These are phyloP conservation scores for Passerina amoena DNA, from an alignment of 2,113 vertebrate species.

Conservation along the genomic window DNA sequence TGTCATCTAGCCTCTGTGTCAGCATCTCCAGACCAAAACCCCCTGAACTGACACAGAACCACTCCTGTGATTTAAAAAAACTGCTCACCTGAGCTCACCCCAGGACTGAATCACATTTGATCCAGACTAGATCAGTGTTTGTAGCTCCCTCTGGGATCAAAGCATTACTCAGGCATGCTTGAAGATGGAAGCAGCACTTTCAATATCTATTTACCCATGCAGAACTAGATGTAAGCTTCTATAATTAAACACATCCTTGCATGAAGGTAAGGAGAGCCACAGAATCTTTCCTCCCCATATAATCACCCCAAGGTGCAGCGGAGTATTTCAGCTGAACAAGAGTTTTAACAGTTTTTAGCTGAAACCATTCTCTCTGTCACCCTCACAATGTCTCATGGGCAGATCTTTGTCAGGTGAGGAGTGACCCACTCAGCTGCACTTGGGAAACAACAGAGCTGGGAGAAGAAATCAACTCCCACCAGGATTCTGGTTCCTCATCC, in stretches of 20 bases:
- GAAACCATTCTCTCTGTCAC: background rate
- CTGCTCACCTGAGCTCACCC: background rate
- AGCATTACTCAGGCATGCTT: background rate
- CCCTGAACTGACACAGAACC: accelerated
- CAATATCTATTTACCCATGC: background rate
- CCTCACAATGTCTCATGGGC: background rate
- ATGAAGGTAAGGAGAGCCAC: background rate
- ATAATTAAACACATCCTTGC: background rate
- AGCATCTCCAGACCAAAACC: background rate
- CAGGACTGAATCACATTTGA: background rate
- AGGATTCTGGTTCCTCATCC: background rate
- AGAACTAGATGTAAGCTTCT: background rate
- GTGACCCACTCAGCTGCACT: background rate
- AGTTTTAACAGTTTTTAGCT: background rate
- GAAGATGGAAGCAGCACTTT: background rate
- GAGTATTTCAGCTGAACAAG: background rate
- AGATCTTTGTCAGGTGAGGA: background rate
- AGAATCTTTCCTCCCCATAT: background rate
- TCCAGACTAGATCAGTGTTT: background rate
- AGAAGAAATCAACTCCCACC: background rate
- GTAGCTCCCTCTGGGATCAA: background rate
- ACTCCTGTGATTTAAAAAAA: background rate
- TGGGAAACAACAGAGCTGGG: background rate
- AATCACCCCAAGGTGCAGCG: background rate
- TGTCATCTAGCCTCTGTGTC: background rate